Evolutionary conservation across 2,797 vertebrate genomes (phyloP).

Genomic region (Aphelocoma californica): DNA sequence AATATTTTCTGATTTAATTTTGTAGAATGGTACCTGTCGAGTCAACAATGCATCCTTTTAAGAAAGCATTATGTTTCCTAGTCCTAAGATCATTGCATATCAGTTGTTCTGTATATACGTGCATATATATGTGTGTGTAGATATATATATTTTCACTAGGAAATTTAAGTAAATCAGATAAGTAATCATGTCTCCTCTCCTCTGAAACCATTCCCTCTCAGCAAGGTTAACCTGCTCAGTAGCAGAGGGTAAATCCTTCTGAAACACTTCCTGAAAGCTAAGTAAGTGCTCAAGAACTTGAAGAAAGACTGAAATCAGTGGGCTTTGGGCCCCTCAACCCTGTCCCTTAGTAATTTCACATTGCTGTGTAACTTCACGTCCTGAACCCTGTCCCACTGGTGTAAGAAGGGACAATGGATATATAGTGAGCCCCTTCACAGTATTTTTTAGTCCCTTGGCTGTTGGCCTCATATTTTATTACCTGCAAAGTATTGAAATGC

Average conservation of each 20-base stretch:
- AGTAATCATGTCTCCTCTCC: neutral
- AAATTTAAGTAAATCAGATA: neutral
- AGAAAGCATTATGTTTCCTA: neutral
- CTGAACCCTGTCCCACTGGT: neutral
- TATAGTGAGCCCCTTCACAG: neutral
- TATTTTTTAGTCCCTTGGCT: neutral
- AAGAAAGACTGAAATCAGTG: neutral
- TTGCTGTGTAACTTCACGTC: neutral
- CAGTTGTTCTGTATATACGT: neutral
- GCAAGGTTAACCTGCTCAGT: neutral
- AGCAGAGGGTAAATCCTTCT: neutral
- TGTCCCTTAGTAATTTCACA: neutral
- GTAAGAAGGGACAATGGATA: neutral
- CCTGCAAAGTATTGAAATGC: neutral
- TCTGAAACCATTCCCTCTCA: neutral
- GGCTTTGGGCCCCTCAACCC: neutral
- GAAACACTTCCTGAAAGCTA: neutral
- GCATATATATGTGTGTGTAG: rapidly evolving
- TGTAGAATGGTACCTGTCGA: neutral
- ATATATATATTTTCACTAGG: neutral
- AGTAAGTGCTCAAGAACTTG: neutral
- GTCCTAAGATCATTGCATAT: neutral
- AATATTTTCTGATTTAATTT: neutral
- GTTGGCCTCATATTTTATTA: neutral
- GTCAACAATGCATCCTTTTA: neutral